phyloP scores from a whole-genome alignment of 2,797 vertebrate species.

The Vultur gryphus region DNA sequence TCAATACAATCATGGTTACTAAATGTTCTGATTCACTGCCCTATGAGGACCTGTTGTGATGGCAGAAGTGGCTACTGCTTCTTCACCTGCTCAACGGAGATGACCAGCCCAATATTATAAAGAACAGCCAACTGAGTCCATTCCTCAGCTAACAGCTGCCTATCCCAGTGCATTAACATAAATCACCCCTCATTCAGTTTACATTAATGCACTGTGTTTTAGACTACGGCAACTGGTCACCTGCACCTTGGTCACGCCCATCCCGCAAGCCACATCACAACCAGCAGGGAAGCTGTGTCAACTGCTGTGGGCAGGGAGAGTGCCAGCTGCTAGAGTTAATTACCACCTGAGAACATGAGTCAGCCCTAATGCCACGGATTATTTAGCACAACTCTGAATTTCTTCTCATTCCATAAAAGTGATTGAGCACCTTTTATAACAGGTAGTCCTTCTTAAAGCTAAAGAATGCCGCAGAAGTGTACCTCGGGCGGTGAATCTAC shows the following conservation, averaged over 20 bases:
- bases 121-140: neutral
- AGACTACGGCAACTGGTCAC: neutral
- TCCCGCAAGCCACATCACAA: neutral
- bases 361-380: neutral
- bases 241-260: neutral
- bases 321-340: neutral
- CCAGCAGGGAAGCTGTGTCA: neutral
- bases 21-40: neutral
- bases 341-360: neutral
- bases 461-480: neutral
- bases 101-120: accelerated
- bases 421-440: neutral
- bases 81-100: neutral
- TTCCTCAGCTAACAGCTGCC: neutral
- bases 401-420: neutral
- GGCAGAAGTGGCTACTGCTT: neutral
- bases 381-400: neutral
- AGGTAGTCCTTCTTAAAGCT: neutral
- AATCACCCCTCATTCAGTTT: neutral
- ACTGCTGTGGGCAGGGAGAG: neutral
- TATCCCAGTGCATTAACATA: neutral
- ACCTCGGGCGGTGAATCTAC: neutral
- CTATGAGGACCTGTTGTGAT: neutral
- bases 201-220: neutral
- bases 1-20: neutral